These are phyloP conservation scores for Artemisiospiza belli DNA, from an alignment of 2,113 vertebrate species.

Conservation along the genomic window DNA sequence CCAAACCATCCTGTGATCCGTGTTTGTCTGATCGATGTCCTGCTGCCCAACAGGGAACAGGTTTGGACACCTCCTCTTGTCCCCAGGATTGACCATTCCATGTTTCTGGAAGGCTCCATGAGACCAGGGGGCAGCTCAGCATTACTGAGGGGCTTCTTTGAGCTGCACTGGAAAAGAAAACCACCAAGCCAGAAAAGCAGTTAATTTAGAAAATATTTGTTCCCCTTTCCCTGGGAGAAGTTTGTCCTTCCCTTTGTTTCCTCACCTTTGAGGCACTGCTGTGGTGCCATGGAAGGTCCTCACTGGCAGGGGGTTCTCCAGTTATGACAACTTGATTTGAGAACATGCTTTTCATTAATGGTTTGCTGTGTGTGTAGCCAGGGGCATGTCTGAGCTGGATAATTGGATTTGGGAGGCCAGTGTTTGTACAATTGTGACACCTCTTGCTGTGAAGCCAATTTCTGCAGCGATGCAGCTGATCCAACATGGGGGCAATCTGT, in stretches of 20 bases:
- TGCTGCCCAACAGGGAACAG: background rate
- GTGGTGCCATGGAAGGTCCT: background rate
- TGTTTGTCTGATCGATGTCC: background rate
- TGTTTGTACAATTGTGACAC: background rate
- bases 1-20: background rate
- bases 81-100: accelerated
- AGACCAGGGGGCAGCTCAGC: background rate
- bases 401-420: background rate
- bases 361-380: background rate
- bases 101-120: background rate
- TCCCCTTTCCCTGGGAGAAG: background rate
- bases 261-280: background rate
- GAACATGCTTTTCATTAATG: background rate
- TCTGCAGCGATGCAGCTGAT: background rate
- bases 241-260: background rate
- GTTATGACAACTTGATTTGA: background rate
- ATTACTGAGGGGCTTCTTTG: background rate
- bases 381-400: background rate
- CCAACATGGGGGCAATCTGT: background rate
- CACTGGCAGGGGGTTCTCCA: background rate
- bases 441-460: background rate
- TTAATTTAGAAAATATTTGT: background rate
- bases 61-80: background rate
- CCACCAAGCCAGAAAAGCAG: background rate
- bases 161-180: background rate